These are phyloP conservation scores for Mergus octosetaceus DNA, from an alignment of 2,797 vertebrate genomes.

Conservation along the genomic window DNA sequence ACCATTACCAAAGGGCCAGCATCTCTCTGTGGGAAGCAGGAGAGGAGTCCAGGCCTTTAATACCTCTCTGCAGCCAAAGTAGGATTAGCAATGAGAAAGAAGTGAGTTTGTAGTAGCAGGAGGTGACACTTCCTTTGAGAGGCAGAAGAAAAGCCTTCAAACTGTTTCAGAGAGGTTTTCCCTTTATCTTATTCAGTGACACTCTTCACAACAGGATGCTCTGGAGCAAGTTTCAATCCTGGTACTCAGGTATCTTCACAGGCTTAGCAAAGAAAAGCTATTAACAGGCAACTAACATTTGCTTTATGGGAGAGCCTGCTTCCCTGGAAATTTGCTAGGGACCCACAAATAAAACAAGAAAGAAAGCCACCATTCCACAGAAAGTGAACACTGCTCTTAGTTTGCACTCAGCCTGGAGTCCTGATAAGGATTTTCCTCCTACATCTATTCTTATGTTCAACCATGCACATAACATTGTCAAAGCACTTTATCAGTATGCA, in stretches of 20 bases:
- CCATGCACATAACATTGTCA: neutral
- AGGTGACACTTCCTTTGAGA: neutral
- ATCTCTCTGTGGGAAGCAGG: neutral
- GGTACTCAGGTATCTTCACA: neutral
- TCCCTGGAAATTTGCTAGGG: neutral
- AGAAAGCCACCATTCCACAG: neutral
- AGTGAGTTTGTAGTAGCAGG: neutral
- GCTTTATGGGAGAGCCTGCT: fast-evolving
- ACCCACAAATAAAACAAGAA: neutral
- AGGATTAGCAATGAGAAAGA: neutral
- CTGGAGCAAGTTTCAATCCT: neutral
- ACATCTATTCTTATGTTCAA: neutral
- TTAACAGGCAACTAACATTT: neutral
- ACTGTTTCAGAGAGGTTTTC: neutral
- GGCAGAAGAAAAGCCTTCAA: neutral
- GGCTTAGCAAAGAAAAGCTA: neutral
- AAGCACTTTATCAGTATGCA: neutral
- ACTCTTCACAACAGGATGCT: neutral
- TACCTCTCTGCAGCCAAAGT: neutral
- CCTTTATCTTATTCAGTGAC: neutral
- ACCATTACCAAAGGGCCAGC: fast-evolving
- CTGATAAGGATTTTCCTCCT: neutral
- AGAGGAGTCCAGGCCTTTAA: neutral
- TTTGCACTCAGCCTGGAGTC: neutral
- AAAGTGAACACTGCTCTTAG: neutral